Evolutionary conservation across 2,888 invertebrate species (phyloP).

Genomic region (Sacculina carcini): DNA sequence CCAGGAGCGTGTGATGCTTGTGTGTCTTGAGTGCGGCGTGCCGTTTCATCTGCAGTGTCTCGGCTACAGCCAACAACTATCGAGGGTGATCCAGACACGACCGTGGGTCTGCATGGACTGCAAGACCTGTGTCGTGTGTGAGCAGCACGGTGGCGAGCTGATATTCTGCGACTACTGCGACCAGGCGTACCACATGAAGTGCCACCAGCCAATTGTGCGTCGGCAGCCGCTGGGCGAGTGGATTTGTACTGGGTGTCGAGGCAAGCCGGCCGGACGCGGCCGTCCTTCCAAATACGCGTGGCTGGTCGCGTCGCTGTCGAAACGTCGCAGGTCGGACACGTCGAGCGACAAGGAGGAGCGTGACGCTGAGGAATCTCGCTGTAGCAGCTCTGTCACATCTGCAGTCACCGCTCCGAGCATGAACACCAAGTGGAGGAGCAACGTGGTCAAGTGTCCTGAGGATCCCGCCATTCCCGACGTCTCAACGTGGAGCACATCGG

Average conservation of each 20-base stretch:
- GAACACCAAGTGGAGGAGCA: not conserved
- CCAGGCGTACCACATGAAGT: constrained; percentile 54
- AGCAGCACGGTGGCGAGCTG: constrained; percentile 19
- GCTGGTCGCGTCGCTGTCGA: too few relatives aligned
- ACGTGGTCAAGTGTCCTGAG: not conserved
- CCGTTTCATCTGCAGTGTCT: constrained; percentile 24
- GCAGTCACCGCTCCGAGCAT: constrained; percentile 11
- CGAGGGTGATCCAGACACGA: constrained; percentile 19
- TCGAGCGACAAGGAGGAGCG: constrained; percentile 13
- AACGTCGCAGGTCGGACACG: constrained; percentile 10
- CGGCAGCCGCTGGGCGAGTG: constrained; percentile 26
- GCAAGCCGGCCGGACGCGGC: constrained; percentile 5
- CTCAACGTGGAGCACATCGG: constrained; percentile 49
- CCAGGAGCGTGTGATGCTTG: constrained; percentile 15
- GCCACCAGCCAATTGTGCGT: constrained; percentile 35
- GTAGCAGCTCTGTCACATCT: too few relatives aligned
- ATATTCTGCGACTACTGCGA: constrained; percentile 58
- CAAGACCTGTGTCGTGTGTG: constrained; percentile 35
- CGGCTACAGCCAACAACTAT: constrained; percentile 23
- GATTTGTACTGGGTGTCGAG: constrained; percentile 16
- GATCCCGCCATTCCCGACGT: constrained; percentile 40
- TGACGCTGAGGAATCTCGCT: constrained; percentile 10
- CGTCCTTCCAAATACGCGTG: constrained; percentile 13
- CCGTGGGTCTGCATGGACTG: constrained; percentile 70
- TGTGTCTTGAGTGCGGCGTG: constrained; percentile 13